Evolutionary conservation across 2,888 invertebrate species (phyloP).

Genomic region (Pomacea canaliculata): DNA sequence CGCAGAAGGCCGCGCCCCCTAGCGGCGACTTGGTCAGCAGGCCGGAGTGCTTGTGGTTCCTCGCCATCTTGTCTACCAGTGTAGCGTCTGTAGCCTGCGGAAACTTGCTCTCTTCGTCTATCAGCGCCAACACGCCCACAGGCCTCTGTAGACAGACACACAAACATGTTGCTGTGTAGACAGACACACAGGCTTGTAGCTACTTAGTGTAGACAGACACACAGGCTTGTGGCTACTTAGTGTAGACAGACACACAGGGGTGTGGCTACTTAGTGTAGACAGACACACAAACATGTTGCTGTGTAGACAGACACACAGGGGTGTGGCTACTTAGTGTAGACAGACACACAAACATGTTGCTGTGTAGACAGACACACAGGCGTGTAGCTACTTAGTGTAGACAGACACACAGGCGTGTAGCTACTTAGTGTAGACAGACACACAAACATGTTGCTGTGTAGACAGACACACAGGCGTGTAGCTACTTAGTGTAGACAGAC

Average conservation of each 20-base stretch:
- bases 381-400: no score
- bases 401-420: no score
- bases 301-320: neutral
- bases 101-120: slow-evolving; percentile 66
- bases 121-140: slow-evolving; percentile 59
- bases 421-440: no score
- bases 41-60: slow-evolving; percentile 7
- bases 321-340: no score
- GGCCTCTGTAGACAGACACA: slow-evolving; percentile 49
- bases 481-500: no score
- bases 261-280: neutral
- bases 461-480: no score
- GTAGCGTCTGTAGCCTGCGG: slow-evolving; percentile 61
- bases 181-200: no score
- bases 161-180: neutral
- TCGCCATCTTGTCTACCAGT: slow-evolving; percentile 58
- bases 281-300: neutral
- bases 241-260: neutral
- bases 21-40: slow-evolving; percentile 37
- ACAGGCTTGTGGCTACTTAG: neutral
- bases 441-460: no score
- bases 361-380: no score
- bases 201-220: neutral
- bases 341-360: no score
- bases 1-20: slow-evolving; percentile 37